Base-by-base conservation (phyloP, 2,888 invertebrate genomes). In the Nezara viridula region DNA sequence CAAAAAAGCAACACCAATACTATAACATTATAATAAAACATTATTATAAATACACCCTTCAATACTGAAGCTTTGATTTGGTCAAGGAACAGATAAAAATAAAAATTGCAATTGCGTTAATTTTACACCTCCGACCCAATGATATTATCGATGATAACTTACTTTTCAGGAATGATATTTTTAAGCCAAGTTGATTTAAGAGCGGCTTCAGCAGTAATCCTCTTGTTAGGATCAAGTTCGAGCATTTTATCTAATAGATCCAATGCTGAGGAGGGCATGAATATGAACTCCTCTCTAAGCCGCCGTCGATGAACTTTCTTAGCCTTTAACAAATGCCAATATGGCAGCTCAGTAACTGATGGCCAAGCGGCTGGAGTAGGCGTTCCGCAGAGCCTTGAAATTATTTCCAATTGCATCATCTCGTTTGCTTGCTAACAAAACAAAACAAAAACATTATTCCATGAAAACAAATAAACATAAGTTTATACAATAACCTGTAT, bases 311-410 rank as follows among this genome's bases (percentile, higher is more conserved):
- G 96, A 91, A 96, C 95, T 92, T 97, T 97, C 94, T 98, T 98
- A 60, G 98, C 97, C 92, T 98, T 97, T 86, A 99, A 94, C 49
- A 97, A 96, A 92, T 97, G 96, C 95, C 98, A 99, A 7, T 97
- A 95, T 0, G 99, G 99, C 91, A 99, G 94, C 92, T 97, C 96
- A 91, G 98, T 97, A 86, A 99, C 98, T 92, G 96, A 95, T 16
- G 99, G 99, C 99, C 99, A 99, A 66, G 98, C 98, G 81, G 98
- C 98, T 0, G 99, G 98, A 66, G 97, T 96, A 0, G 99, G 99
- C 0, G 98, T 98, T 32, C 99, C 99, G 94, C 99, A 99, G 40
- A 98, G 95, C 90, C 96, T 94, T 0, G 98, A 98, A 92, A 99
- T 99, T 93, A 97, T 95, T 92, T 99, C 99, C 91, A 99, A 93